phyloP scores from a whole-genome alignment of 2,888 invertebrate genomes.

The Fragum fragum region DNA sequence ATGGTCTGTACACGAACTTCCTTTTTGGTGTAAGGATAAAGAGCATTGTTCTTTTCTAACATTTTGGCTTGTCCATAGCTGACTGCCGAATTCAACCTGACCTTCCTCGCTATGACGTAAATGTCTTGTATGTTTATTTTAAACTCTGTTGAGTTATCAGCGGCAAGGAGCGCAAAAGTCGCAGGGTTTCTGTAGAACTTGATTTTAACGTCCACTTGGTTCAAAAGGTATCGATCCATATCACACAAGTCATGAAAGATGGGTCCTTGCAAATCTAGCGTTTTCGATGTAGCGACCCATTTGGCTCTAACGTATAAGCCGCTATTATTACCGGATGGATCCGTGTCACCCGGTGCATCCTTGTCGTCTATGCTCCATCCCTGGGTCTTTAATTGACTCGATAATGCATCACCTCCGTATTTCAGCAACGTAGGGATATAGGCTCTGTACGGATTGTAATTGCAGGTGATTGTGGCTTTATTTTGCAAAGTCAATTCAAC shows the following conservation, averaged over 20 bases:
- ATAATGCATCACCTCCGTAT: conserved; percentile 50
- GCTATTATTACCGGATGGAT: conserved; percentile 42
- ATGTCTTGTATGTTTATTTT: conserved; percentile 43
- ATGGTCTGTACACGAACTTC: conserved; percentile 45
- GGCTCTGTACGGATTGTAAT: conserved; percentile 64
- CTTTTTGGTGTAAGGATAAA: conserved; percentile 38
- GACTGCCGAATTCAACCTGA: conserved; percentile 30
- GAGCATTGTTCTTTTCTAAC: conserved; percentile 37
- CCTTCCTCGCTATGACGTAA: conserved; percentile 35
- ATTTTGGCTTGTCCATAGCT: conserved; percentile 41
- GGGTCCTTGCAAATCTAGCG: conserved; percentile 54
- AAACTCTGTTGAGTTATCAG: conserved; percentile 19
- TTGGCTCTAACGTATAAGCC: no score
- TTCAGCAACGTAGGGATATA: conserved; percentile 56
- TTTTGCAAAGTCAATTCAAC: conserved; percentile 65
- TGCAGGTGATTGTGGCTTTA: conserved; percentile 55
- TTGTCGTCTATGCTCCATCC: conserved; percentile 49
- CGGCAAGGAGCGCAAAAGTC: conserved; percentile 30
- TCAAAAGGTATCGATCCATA: conserved; percentile 32
- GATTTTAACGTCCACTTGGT: conserved; percentile 34
- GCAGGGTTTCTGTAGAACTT: conserved; percentile 40
- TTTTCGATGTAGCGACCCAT: conserved; percentile 32
- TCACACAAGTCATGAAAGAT: conserved; percentile 45
- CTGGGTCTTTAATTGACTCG: conserved; percentile 49
- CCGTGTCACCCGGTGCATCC: conserved; percentile 38